Evolutionary conservation across 2,113 vertebrate genomes (phyloP).

Genomic region (Carassius gibelio): DNA sequence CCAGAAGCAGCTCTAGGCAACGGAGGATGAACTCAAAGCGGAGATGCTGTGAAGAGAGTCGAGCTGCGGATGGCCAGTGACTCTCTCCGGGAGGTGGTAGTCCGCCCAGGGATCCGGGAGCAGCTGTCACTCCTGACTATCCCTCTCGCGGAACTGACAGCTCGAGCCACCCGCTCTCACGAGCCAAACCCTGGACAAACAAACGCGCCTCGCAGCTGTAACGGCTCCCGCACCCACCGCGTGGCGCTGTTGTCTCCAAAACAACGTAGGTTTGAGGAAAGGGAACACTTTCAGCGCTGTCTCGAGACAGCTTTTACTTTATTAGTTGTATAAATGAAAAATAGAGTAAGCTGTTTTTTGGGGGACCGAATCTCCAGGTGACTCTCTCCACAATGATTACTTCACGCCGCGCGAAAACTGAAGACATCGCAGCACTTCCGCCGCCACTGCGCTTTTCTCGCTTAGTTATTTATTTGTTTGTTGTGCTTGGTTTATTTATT

Average conservation of each 20-base stretch:
- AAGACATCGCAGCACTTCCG: not conserved
- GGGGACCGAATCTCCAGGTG: not conserved
- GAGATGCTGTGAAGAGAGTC: not conserved
- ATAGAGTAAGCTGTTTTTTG: not conserved
- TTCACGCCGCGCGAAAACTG: not conserved
- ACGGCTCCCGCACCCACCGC: slow-evolving; percentile 45
- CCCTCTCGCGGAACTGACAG: slow-evolving; percentile 42
- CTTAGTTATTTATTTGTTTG: too few species aligned
- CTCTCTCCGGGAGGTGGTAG: slow-evolving; percentile 8
- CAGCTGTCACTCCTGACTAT: slow-evolving; percentile 52
- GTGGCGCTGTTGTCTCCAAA: slow-evolving; percentile 52
- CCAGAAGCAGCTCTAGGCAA: slow-evolving; percentile 42
- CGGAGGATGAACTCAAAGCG: not conserved
- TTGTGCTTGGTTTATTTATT: too few species aligned
- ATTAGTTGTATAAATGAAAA: not conserved
- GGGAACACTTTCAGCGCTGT: not conserved
- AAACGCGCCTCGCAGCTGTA: slow-evolving; percentile 54
- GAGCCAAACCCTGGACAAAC: slow-evolving; percentile 61
- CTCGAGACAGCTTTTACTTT: not conserved
- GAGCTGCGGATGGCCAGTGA: not conserved
- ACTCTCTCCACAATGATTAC: not conserved
- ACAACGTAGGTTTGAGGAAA: not conserved
- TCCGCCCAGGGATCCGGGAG: not conserved
- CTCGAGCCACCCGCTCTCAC: slow-evolving; percentile 54
- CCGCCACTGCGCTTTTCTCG: too few species aligned